Conservation (phyloP, 2,113 vertebrate species). For the Prunella fulvescens region DNA sequence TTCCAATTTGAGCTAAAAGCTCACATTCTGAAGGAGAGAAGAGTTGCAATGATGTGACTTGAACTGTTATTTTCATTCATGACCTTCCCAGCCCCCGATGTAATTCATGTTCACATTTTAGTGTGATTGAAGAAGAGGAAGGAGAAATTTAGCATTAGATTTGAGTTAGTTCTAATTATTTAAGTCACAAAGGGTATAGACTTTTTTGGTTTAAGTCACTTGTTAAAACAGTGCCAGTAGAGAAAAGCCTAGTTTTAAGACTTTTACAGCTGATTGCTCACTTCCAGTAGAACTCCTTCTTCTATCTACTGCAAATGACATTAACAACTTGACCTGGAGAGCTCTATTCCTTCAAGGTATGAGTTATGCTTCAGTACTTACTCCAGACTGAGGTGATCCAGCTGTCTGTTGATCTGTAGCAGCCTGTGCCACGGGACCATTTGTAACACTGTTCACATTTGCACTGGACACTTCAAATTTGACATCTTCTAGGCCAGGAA, state of each 20-base stretch:
- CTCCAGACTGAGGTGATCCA: constrained; percentile 55
- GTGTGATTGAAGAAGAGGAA: not conserved
- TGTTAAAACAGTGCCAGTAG: not conserved
- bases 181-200: not conserved
- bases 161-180: not conserved
- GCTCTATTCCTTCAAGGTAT: not conserved
- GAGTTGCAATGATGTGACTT: not conserved
- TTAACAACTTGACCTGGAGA: not conserved
- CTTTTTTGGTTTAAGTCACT: not conserved
- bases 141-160: not conserved
- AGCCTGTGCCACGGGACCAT: constrained; percentile 69
- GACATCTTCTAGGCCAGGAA: constrained; percentile 93
- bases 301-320: not conserved
- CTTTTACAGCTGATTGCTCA: not conserved
- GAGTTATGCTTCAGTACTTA: constrained; percentile 38
- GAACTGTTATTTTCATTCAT: not conserved
- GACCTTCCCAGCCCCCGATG: not conserved
- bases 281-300: not conserved
- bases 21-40: not conserved
- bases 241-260: not conserved
- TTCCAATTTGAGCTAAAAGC: not conserved
- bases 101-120: not conserved
- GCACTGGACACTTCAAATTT: constrained; percentile 77
- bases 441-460: constrained; percentile 65
- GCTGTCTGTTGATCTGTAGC: constrained; percentile 45